Conservation (phyloP, 2,888 invertebrate genomes). For the Cryptocephalus moraei region DNA sequence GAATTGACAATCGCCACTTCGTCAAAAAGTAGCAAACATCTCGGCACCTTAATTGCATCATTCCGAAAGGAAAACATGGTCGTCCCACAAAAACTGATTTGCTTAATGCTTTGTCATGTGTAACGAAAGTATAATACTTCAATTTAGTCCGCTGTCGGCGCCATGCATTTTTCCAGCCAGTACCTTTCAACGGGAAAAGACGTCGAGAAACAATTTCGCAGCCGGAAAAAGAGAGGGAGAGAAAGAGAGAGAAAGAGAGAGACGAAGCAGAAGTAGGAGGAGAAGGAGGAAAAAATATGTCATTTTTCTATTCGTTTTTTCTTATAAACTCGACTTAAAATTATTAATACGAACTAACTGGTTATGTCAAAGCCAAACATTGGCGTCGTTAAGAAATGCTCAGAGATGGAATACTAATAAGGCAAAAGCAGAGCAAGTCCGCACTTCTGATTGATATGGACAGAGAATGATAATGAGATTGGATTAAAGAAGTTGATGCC, state of each 20-base stretch:
- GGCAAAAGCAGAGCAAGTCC: slow-evolving; percentile 27
- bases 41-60: slow-evolving; percentile 24
- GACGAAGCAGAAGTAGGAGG: too few relatives aligned
- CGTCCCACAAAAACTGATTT: slow-evolving; percentile 27
- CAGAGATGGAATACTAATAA: slow-evolving; percentile 39
- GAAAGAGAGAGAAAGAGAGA: too few relatives aligned
- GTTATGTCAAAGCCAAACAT: slow-evolving; percentile 44
- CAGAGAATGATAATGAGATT: slow-evolving; percentile 34
- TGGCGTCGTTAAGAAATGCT: slow-evolving; percentile 37
- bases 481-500: slow-evolving; percentile 28
- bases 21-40: neutral
- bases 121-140: slow-evolving; percentile 35
- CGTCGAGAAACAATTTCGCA: neutral
- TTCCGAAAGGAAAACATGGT: slow-evolving; percentile 21
- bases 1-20: neutral
- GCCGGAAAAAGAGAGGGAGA: neutral
- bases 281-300: slow-evolving; percentile 32
- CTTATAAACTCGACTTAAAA: slow-evolving; percentile 36
- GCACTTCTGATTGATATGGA: slow-evolving; percentile 36
- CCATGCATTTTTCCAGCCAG: slow-evolving; percentile 36
- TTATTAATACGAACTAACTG: slow-evolving; percentile 44
- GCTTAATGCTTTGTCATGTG: slow-evolving; percentile 34
- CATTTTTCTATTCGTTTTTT: slow-evolving; percentile 39
- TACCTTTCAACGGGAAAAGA: slow-evolving; percentile 30
- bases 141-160: slow-evolving; percentile 39